phyloP scores from a whole-genome alignment of 2,888 invertebrate genomes.

The Lissocephala sabroskyi region DNA sequence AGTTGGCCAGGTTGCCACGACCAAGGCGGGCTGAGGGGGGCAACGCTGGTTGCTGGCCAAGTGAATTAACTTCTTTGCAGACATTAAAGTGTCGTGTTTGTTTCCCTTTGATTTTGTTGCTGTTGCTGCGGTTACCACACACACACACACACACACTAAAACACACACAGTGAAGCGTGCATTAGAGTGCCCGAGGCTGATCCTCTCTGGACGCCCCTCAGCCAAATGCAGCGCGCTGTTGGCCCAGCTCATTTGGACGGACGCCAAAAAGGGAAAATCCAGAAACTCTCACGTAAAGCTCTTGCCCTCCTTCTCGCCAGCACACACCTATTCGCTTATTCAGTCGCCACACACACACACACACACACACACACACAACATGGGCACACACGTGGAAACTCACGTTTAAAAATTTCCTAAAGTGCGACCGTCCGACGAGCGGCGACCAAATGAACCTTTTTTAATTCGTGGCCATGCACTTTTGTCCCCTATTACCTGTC shows the following conservation, averaged over 20 bases:
- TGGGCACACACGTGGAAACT: neutral
- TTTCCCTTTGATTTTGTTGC: slow-evolving; percentile 13
- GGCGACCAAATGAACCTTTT: slow-evolving; percentile 65
- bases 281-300: neutral
- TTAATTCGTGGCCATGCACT: slow-evolving; percentile 64
- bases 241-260: slow-evolving; percentile 52
- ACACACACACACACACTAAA: slow-evolving; percentile 20
- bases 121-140: slow-evolving; percentile 5
- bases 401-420: slow-evolving; percentile 33
- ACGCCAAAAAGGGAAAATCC: slow-evolving; percentile 25
- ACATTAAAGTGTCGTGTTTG: slow-evolving; percentile 1
- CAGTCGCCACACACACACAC: no score
- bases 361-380: neutral
- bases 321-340: slow-evolving; percentile 2
- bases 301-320: neutral
- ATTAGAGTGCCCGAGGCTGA: slow-evolving; percentile 8
- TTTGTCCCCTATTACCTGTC: slow-evolving; percentile 16
- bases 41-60: neutral
- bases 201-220: neutral
- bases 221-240: slow-evolving; percentile 35
- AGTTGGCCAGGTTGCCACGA: no score
- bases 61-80: slow-evolving; percentile 12
- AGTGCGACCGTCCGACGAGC: no score
- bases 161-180: neutral
- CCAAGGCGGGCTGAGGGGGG: no score